A percentile compares a stretch with the other conserved stretches of the same genome.
These are phyloP conservation scores for Danio choprae DNA, from an alignment of 2,797 vertebrate species.

Conservation along the genomic window DNA sequence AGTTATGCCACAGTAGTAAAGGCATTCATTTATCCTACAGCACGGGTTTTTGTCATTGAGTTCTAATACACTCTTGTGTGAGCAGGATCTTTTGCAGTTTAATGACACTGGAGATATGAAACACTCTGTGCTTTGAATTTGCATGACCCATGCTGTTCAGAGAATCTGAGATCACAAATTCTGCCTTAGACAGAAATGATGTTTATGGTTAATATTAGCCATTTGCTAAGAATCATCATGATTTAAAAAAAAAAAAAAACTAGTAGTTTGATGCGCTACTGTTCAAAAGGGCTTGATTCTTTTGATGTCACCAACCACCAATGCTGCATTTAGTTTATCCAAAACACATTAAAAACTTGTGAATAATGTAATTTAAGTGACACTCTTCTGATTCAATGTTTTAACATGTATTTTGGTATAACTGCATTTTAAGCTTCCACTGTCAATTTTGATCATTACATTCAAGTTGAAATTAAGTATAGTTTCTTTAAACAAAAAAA, in stretches of 20 bases:
- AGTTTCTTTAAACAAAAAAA: background rate
- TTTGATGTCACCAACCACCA: background rate
- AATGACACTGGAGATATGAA: slow-evolving; percentile 62
- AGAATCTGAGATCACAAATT: slow-evolving; percentile 1
- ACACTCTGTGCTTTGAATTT: slow-evolving; percentile 63
- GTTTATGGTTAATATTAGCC: too few relatives aligned
- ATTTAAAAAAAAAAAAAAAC: background rate
- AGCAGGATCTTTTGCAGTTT: slow-evolving; percentile 2
- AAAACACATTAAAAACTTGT: background rate
- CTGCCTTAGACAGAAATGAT: too few relatives aligned
- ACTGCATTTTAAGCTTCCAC: too few relatives aligned
- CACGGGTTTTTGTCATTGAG: background rate
- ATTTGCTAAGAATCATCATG: background rate
- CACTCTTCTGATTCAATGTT: background rate
- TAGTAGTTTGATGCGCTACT: background rate
- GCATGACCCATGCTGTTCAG: slow-evolving; percentile 58
- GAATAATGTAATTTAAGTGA: background rate
- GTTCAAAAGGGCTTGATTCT: background rate
- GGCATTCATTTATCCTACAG: background rate
- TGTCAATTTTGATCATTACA: background rate
- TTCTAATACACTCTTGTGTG: background rate
- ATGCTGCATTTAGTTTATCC: background rate
- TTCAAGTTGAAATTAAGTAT: background rate
- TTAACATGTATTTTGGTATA: too few relatives aligned
- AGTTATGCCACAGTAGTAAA: background rate